A percentile compares a stretch with the other conserved stretches of the same genome.
These are phyloP conservation scores for Selene dorsalis DNA, from an alignment of 2,797 vertebrate genomes.

Conservation along the genomic window DNA sequence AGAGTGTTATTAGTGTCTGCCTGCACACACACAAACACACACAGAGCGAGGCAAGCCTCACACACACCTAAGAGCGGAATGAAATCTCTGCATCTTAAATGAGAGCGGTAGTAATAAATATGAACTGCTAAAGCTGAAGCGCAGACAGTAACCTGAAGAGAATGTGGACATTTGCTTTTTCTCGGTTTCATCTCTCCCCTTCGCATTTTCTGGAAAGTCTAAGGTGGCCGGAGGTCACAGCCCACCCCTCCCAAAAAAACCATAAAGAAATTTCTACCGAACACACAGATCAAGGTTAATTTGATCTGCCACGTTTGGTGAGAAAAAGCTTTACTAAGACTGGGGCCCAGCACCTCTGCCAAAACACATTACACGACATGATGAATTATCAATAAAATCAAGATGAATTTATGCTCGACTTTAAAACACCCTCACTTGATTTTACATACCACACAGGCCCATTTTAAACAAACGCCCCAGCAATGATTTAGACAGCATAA, in stretches of 20 bases:
- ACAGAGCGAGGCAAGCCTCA: conserved; percentile 38
- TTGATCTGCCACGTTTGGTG: conserved; percentile 68
- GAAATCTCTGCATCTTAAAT: conserved; percentile 45
- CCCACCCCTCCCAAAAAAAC: not conserved
- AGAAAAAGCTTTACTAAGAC: conserved; percentile 56
- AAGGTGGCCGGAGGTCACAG: conserved; percentile 51
- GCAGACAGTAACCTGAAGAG: conserved; percentile 61
- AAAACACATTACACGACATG: conserved; percentile 67
- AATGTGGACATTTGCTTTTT: conserved; percentile 40
- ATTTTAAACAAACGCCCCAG: conserved; percentile 76
- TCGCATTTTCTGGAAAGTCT: conserved; percentile 34
- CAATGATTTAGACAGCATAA: conserved; percentile 78
- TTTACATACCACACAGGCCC: conserved; percentile 57
- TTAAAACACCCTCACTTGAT: conserved; percentile 63
- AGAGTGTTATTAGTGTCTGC: conserved; percentile 79
- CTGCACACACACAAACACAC: conserved; percentile 11
- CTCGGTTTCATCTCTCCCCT: conserved; percentile 22
- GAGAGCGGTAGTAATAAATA: not conserved
- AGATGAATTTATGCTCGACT: conserved; percentile 64
- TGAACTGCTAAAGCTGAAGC: not conserved
- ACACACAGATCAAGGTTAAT: conserved; percentile 64
- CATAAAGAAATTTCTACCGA: conserved; percentile 38
- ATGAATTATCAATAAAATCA: conserved; percentile 77
- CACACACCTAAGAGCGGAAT: conserved; percentile 25
- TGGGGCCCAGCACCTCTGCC: conserved; percentile 45